Evolutionary conservation across 2,113 vertebrate species (phyloP), one percentile per base, ranked within the genome.

Genomic region (Epinephelus cyanopodus): DNA sequence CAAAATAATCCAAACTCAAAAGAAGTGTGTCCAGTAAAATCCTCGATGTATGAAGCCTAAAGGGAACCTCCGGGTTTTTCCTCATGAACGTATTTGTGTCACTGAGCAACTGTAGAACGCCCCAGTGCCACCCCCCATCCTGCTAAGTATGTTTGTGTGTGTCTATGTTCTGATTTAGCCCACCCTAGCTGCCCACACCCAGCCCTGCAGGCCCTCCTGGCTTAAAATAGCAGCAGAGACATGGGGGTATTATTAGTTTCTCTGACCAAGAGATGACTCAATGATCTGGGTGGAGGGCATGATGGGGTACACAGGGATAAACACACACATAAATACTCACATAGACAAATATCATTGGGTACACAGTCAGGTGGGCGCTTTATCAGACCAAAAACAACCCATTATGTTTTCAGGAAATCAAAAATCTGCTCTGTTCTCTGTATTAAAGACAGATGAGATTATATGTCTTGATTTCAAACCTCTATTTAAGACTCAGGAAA

Each of bases 211-310:
- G 70, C 79, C 81, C 42, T 23, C 27, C n/a, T n/a, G 42, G 37
- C 73, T 80, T 39, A 83, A 93, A 95, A 95, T 94, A 94, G 90
- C 74, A 77, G 62, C 72, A 50, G 72, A 79, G 62, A 84, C 74
- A 83, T 3, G 73, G 67, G 52, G 82, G 15, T 94, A 94, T 92
- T 89, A 88, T 88, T 93, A 94, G 92, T 53, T 52, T 54, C 60
- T 70, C 57, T 37, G 85, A 77, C 85, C 64, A 66, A 79, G 88
- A 83, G 87, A 87, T 93, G 91, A 93, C 81, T 92, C 60, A 65
- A n/a, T 88, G 74, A 84, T 90, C 83, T 71, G 64, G 29, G 75
- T 73, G 72, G 67, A 79, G 77, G 64, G 76, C 67, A 75, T 70
- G 83, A 57, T 71, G 80, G 67, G 69, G 61, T 76, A 68, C 62